A percentile compares a stretch with the other conserved stretches of the same genome.
These are phyloP conservation scores for Aleiodes testaceus DNA, from an alignment of 2,888 invertebrate genomes.

Conservation along the genomic window DNA sequence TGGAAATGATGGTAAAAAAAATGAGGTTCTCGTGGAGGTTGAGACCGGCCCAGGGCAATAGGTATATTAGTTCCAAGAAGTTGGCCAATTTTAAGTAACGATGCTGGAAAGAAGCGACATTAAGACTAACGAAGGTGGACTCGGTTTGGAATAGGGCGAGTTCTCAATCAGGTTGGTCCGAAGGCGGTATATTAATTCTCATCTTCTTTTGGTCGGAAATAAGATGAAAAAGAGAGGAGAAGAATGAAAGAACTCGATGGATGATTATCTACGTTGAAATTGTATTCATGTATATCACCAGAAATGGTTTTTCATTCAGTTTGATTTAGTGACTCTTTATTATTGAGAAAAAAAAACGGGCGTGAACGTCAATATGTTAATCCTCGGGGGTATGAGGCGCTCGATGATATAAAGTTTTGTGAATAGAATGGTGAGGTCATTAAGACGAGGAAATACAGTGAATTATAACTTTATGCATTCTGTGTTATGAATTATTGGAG, in stretches of 20 bases:
- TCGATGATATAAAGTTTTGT: conserved; percentile 21
- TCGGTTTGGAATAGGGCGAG: conserved; percentile 31
- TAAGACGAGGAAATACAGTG: conserved; percentile 38
- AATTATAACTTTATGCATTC: conserved; percentile 58
- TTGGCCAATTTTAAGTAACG: conserved; percentile 41
- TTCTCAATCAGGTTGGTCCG: conserved; percentile 42
- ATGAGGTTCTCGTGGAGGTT: neutral
- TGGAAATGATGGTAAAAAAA: neutral
- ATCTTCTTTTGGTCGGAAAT: conserved; percentile 3
- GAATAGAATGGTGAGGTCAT: conserved; percentile 39
- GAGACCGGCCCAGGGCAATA: conserved; percentile 4
- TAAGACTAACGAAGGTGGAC: conserved; percentile 45
- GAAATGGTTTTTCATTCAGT: conserved; percentile 8
- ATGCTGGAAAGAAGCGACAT: conserved; percentile 41
- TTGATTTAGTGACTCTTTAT: conserved; percentile 42
- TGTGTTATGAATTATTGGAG: conserved; percentile 71
- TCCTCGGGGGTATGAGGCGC: conserved; percentile 56
- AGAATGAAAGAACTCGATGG: neutral
- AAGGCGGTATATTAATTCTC: conserved; percentile 43
- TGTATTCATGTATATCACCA: neutral
- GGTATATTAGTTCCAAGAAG: conserved; percentile 37
- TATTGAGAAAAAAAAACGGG: conserved; percentile 3
- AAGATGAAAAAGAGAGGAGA: neutral
- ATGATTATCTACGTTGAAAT: no score
- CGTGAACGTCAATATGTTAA: conserved; percentile 67